A percentile compares a stretch with the other conserved stretches of the same genome.
Conservation (phyloP, 2,113 vertebrate genomes). For the Irena cyanogastra region DNA sequence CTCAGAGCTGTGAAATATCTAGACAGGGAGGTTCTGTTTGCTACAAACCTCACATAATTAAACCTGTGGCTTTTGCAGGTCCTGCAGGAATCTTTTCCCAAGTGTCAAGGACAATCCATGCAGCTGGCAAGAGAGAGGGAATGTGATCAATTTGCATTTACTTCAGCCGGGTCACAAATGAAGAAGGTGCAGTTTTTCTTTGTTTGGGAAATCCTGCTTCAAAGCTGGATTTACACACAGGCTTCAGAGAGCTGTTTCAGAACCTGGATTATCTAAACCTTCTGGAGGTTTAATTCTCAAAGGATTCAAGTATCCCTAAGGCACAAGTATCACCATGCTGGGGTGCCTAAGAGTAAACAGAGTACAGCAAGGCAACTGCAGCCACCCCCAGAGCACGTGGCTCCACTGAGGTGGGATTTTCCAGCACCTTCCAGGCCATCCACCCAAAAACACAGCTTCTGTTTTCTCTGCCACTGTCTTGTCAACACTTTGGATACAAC, state of each 20-base stretch:
- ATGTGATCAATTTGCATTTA: neutral
- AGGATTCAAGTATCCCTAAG: neutral
- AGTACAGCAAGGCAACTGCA: neutral
- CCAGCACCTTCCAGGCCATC: neutral
- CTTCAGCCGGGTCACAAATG: neutral
- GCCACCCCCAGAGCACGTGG: accelerated
- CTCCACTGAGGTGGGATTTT: neutral
- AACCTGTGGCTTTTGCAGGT: neutral
- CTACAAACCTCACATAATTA: neutral
- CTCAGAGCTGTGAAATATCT: neutral
- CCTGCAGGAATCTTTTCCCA: neutral
- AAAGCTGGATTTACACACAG: neutral
- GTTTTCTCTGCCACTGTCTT: neutral
- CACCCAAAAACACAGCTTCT: neutral
- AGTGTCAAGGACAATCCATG: neutral
- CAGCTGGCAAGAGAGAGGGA: neutral
- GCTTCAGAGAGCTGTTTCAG: neutral
- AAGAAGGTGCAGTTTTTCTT: neutral
- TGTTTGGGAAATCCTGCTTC: neutral
- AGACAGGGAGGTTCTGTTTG: neutral
- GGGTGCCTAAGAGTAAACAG: neutral
- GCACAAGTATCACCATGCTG: accelerated
- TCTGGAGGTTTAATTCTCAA: neutral
- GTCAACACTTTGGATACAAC: neutral
- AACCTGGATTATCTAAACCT: neutral